Conservation (phyloP, 2,113 vertebrate genomes). For the Trematomus loennbergii region DNA sequence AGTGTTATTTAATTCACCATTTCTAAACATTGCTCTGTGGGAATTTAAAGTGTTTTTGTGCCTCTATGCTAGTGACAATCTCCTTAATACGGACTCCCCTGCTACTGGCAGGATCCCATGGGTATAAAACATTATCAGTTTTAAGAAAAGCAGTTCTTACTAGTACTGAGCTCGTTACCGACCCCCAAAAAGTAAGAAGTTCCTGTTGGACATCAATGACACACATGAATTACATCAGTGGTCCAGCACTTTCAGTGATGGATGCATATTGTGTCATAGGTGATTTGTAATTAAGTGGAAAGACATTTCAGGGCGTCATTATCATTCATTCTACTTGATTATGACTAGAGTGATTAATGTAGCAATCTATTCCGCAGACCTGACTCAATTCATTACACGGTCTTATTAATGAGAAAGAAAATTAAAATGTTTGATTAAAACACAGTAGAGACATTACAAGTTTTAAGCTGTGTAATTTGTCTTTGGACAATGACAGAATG, state of each 20-base stretch:
- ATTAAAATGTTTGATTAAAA: slow-evolving; percentile 68
- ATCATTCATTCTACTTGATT: slow-evolving; percentile 68
- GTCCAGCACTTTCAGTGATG: slow-evolving; percentile 47
- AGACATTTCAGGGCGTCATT: slow-evolving; percentile 56
- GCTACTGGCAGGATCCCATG: too few species aligned
- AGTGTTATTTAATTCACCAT: too few species aligned
- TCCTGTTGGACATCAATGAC: not conserved
- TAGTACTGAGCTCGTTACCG: not conserved
- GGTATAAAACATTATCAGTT: too few species aligned
- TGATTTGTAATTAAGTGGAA: slow-evolving; percentile 66
- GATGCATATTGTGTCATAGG: slow-evolving; percentile 50
- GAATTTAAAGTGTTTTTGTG: too few species aligned
- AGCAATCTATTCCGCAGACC: slow-evolving; percentile 57
- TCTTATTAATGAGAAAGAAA: slow-evolving; percentile 55
- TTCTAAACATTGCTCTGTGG: too few species aligned
- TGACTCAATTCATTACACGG: slow-evolving; percentile 57
- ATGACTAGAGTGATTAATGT: slow-evolving; percentile 70
- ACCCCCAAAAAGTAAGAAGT: not conserved
- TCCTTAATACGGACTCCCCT: too few species aligned
- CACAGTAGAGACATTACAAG: slow-evolving; percentile 30
- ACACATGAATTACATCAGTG: not conserved
- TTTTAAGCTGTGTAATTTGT: slow-evolving; percentile 47
- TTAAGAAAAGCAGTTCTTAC: too few species aligned
- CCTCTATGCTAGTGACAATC: too few species aligned
- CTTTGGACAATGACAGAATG: slow-evolving; percentile 33